These are phyloP conservation scores for Tribolium madens DNA, from an alignment of 1,140 invertebrate species.

Conservation along the genomic window DNA sequence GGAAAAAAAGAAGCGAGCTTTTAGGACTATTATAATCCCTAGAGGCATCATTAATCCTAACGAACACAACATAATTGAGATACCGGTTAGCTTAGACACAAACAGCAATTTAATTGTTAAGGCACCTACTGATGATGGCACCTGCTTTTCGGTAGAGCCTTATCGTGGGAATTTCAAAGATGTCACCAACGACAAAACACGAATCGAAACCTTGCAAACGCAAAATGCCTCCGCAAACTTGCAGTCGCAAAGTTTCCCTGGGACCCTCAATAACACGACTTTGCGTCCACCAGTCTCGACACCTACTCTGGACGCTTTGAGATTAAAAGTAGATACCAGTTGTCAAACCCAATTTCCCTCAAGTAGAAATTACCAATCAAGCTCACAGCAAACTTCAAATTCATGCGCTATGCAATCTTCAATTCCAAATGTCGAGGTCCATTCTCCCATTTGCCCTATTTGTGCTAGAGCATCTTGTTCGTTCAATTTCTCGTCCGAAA, in stretches of 20 bases:
- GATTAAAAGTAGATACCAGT: too few relatives aligned
- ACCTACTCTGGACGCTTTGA: too few relatives aligned
- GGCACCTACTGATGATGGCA: not conserved
- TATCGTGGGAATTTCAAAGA: not conserved
- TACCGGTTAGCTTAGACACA: not conserved
- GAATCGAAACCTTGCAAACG: not conserved
- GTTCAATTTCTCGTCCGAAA: not conserved
- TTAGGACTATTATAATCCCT: conserved; percentile 8
- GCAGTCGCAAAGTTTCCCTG: too few relatives aligned
- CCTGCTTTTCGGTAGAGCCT: not conserved
- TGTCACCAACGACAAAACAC: not conserved
- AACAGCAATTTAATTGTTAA: conserved; percentile 11
- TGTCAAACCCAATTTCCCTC: not conserved
- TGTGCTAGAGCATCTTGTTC: conserved; percentile 3
- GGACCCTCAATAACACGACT: too few relatives aligned
- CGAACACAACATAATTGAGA: conserved; percentile 15
- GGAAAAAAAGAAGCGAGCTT: not conserved
- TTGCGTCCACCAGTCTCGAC: too few relatives aligned
- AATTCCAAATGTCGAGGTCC: not conserved
- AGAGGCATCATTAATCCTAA: conserved; percentile 18
- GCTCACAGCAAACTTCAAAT: not conserved
- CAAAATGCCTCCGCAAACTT: not conserved
- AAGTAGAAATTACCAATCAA: not conserved
- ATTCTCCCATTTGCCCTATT: conserved; percentile 12
- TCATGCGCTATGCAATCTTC: not conserved